phyloP scores from a whole-genome alignment of 2,797 vertebrate species.

The Lophura swinhoii region DNA sequence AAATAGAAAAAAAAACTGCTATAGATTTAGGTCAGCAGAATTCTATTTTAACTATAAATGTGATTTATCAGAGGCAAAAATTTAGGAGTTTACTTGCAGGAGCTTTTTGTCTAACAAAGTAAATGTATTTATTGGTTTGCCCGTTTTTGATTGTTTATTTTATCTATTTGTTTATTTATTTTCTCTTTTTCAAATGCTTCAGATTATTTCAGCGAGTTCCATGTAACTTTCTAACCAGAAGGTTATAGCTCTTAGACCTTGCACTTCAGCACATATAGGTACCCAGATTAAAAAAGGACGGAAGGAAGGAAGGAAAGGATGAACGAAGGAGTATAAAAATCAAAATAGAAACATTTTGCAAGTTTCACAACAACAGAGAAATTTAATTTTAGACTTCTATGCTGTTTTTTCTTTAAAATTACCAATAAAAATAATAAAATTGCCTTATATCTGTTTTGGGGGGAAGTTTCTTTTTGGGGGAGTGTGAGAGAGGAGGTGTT shows the following conservation, averaged over 20 bases:
- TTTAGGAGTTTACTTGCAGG: neutral
- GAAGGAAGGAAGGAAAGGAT: neutral
- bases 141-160: no score
- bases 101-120: neutral
- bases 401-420: neutral
- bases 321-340: neutral
- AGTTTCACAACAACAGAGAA: neutral
- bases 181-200: neutral
- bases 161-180: neutral
- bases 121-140: neutral
- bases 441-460: fast-evolving
- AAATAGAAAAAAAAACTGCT: neutral
- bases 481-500: no score
- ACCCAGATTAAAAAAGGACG: neutral
- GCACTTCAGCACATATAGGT: neutral
- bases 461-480: no score
- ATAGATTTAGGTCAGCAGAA: neutral
- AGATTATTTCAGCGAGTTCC: neutral
- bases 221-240: neutral
- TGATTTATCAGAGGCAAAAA: neutral
- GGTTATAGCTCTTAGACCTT: neutral
- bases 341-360: neutral
- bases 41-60: neutral
- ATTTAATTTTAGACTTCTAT: neutral
- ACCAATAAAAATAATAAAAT: neutral